Evolutionary conservation across 2,888 invertebrate genomes (phyloP).

Genomic region (Brachyopa scutellaris): DNA sequence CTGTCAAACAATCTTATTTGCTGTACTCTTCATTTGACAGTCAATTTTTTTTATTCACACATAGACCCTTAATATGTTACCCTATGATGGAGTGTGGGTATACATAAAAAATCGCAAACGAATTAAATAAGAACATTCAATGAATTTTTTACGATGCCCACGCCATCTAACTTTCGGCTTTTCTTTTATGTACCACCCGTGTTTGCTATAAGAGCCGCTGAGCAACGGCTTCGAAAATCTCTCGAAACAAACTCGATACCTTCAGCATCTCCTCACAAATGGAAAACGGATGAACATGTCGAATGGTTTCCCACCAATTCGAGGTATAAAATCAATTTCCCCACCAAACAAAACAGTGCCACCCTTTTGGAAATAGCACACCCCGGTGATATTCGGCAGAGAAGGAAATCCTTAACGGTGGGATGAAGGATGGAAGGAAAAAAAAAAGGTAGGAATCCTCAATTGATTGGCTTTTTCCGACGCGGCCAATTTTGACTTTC

Average conservation of each 20-base stretch:
- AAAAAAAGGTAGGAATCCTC: constrained; percentile 56
- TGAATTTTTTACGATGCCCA: constrained; percentile 31
- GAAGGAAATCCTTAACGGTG: constrained; percentile 41
- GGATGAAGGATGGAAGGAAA: not conserved
- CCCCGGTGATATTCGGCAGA: constrained; percentile 18
- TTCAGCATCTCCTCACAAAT: constrained; percentile 14
- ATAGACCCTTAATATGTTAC: too few relatives aligned
- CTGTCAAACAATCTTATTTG: too few relatives aligned
- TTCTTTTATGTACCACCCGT: constrained; percentile 8
- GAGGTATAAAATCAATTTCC: constrained; percentile 45
- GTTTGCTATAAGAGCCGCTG: constrained; percentile 36
- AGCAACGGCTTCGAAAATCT: too few relatives aligned
- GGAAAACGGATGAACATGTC: constrained; percentile 39
- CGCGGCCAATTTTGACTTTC: constrained; percentile 50
- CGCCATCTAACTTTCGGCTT: not conserved
- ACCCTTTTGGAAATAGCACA: not conserved
- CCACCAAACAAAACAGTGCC: not conserved
- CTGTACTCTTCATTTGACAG: too few relatives aligned
- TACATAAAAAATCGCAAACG: constrained; percentile 2
- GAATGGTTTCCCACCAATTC: not conserved
- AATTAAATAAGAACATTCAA: constrained; percentile 59
- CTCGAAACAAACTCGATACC: too few relatives aligned
- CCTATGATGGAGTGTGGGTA: too few relatives aligned
- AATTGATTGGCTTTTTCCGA: constrained; percentile 68
- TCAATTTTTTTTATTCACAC: too few relatives aligned